phyloP scores from a whole-genome alignment of 1,140 invertebrate genomes.

The Dryas iulia region DNA sequence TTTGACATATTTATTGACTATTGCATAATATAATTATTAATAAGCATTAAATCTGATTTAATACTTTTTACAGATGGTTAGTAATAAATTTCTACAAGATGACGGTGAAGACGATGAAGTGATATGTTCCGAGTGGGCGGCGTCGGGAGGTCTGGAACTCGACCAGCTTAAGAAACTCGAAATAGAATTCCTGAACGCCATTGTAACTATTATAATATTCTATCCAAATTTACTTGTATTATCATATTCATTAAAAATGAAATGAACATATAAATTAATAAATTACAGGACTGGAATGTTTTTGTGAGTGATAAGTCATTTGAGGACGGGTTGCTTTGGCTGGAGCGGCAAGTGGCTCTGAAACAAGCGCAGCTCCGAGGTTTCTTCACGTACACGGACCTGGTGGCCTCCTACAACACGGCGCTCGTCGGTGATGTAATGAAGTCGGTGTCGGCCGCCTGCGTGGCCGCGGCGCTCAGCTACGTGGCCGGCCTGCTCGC shows the following conservation, averaged over 20 bases:
- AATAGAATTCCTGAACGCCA: constrained; percentile 92
- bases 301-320: constrained; percentile 89
- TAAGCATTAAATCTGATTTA: neutral
- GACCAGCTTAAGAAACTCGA: constrained; percentile 91
- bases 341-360: constrained; percentile 87
- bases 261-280: neutral
- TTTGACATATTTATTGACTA: no score
- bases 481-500: constrained; percentile 88
- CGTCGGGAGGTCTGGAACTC: constrained; percentile 87
- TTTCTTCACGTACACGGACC: constrained; percentile 93
- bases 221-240: neutral
- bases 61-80: constrained; percentile 89
- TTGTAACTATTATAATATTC: constrained; percentile 81
- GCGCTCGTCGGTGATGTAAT: constrained; percentile 78
- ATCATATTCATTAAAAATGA: neutral
- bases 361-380: constrained; percentile 87
- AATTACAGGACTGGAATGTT: constrained; percentile 89
- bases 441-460: constrained; percentile 80
- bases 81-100: constrained; percentile 96
- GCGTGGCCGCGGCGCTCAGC: constrained; percentile 84
- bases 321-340: constrained; percentile 81
- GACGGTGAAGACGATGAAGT: constrained; percentile 95
- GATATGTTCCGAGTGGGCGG: constrained; percentile 93
- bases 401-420: constrained; percentile 83
- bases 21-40: no score